Evolutionary conservation across 2,797 vertebrate genomes (phyloP).

Genomic region (Protonibea diacanthus): DNA sequence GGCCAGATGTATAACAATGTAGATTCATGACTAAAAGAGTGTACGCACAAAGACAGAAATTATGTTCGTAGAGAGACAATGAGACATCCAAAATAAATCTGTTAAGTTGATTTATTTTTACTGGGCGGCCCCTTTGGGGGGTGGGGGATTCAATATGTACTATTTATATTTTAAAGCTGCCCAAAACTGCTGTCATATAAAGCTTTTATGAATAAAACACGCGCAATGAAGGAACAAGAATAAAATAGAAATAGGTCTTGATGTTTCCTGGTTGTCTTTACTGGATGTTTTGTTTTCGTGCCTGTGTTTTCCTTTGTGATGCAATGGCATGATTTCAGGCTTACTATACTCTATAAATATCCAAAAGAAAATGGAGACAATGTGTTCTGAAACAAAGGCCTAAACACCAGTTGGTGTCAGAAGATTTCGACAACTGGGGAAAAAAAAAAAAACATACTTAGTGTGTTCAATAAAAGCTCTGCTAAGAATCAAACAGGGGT

Average conservation of each 20-base stretch:
- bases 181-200: not conserved
- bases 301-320: constrained; percentile 56
- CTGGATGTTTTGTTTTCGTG: constrained; percentile 51
- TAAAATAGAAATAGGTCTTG: not conserved
- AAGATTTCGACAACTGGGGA: constrained; percentile 7
- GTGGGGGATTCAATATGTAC: not conserved
- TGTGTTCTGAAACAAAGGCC: constrained; percentile 47
- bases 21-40: not conserved
- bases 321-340: constrained; percentile 61
- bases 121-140: not conserved
- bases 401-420: constrained; percentile 13
- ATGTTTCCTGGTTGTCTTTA: constrained; percentile 23
- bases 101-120: not conserved
- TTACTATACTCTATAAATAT: constrained; percentile 53
- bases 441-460: not conserved
- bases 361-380: constrained; percentile 48
- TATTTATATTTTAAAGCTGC: not conserved
- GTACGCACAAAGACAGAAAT: not conserved
- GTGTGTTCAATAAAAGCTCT: not conserved
- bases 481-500: not conserved
- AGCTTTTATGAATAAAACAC: not conserved
- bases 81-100: not conserved
- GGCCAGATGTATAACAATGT: not conserved
- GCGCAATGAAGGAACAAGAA: not conserved
- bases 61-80: constrained; percentile 11